These are phyloP conservation scores for Nestor notabilis DNA, from an alignment of 2,113 vertebrate genomes.

Conservation along the genomic window DNA sequence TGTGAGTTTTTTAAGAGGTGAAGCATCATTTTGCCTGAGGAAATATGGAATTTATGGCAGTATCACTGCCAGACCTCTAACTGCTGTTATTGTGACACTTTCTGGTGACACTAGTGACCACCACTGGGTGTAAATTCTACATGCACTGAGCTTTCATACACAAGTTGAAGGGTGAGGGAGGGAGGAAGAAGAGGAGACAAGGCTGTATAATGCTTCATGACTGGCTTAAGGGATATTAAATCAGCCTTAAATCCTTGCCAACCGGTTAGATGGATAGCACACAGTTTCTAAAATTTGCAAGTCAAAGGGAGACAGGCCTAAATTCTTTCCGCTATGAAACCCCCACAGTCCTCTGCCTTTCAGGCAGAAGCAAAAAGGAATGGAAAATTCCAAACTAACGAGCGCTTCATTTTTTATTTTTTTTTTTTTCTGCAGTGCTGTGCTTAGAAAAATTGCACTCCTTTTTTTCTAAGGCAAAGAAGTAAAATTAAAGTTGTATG, in stretches of 20 bases:
- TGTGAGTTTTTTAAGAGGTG: background rate
- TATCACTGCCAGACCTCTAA: background rate
- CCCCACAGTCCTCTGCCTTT: slow-evolving; percentile 34
- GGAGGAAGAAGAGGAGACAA: background rate
- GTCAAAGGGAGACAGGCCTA: slow-evolving; percentile 36
- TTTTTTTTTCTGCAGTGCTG: slow-evolving; percentile 47
- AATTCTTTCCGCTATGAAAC: slow-evolving; percentile 40
- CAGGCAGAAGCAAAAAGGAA: slow-evolving; percentile 57
- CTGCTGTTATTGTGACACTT: background rate
- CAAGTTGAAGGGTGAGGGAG: background rate
- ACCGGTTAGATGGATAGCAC: background rate
- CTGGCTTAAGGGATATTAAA: slow-evolving; percentile 11
- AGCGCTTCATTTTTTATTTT: slow-evolving; percentile 47
- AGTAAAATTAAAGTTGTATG: slow-evolving; percentile 83
- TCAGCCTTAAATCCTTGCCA: slow-evolving; percentile 48
- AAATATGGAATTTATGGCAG: background rate
- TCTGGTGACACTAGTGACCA: background rate
- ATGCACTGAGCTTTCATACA: background rate
- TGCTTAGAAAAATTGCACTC: slow-evolving; percentile 65
- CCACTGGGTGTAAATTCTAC: background rate
- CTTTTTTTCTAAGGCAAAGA: slow-evolving; percentile 71
- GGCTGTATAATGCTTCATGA: background rate
- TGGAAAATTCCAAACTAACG: slow-evolving; percentile 77
- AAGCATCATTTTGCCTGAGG: background rate
- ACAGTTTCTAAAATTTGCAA: slow-evolving; percentile 55